Evolutionary conservation across 2,113 vertebrate genomes (phyloP).

Genomic region (Platysteira castanea): DNA sequence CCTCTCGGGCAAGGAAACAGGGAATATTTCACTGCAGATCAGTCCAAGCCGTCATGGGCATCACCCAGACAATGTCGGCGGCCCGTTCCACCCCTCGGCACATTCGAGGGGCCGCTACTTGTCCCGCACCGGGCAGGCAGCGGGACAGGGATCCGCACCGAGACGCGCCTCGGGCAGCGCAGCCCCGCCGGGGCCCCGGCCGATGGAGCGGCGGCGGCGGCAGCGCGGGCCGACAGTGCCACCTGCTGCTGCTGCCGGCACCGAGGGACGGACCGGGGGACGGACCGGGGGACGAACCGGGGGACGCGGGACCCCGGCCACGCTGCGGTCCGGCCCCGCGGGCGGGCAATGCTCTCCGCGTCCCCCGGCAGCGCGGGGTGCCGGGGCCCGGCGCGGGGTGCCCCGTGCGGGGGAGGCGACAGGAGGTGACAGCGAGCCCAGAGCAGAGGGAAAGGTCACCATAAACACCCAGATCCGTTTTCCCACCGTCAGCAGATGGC

Average conservation of each 20-base stretch:
- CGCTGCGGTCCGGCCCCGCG: neutral
- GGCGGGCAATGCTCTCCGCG: neutral
- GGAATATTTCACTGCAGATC: neutral
- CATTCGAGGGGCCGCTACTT: accelerated
- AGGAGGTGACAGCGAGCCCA: neutral
- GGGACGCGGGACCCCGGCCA: neutral
- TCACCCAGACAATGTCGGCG: accelerated
- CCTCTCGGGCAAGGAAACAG: neutral
- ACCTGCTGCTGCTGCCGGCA: neutral
- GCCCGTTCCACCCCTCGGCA: accelerated
- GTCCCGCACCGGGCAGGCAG: accelerated
- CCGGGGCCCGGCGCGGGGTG: neutral
- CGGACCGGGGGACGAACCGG: too few relatives aligned
- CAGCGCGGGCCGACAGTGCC: conserved; percentile 30
- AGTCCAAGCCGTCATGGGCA: neutral
- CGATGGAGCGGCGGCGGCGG: too few relatives aligned
- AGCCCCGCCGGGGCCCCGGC: too few relatives aligned
- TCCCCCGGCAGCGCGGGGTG: neutral
- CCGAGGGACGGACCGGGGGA: neutral
- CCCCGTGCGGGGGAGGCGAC: accelerated
- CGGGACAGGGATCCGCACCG: too few relatives aligned
- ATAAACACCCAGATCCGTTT: accelerated
- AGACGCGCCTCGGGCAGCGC: too few relatives aligned
- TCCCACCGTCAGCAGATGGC: neutral
- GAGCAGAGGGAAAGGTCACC: neutral